Evolutionary conservation across 2,797 vertebrate species (phyloP).

Genomic region (Simalia tracyae): DNA sequence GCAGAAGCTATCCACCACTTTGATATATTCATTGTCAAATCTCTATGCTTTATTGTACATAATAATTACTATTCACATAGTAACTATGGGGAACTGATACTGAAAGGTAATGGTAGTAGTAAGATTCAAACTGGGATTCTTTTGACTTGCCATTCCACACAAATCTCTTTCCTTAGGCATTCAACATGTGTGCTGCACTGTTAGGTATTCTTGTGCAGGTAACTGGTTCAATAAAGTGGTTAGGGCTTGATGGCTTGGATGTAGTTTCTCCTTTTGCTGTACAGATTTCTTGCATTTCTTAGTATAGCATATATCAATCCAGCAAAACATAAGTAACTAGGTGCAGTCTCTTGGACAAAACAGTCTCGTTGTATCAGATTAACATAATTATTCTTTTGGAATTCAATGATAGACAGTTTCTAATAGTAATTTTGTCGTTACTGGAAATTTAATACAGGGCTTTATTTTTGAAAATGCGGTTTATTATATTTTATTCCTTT

Average conservation of each 20-base stretch:
- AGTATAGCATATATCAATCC: neutral
- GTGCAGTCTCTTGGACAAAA: no score
- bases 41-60: neutral
- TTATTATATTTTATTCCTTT: neutral
- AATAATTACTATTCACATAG: neutral
- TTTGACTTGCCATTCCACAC: neutral
- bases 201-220: neutral
- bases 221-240: no score
- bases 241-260: neutral
- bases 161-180: neutral
- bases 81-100: neutral
- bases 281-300: neutral
- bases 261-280: neutral
- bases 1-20: neutral
- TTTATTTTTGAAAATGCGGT: neutral
- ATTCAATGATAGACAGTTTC: neutral
- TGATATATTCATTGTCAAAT: neutral
- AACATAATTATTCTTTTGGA: neutral
- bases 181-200: neutral
- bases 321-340: neutral
- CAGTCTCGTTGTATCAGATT: neutral
- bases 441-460: neutral
- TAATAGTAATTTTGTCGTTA: neutral
- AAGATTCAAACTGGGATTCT: neutral
- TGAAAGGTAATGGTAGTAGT: neutral